These are phyloP conservation scores for Tetragnatha montana DNA, from an alignment of 2,888 invertebrate genomes.

Conservation along the genomic window DNA sequence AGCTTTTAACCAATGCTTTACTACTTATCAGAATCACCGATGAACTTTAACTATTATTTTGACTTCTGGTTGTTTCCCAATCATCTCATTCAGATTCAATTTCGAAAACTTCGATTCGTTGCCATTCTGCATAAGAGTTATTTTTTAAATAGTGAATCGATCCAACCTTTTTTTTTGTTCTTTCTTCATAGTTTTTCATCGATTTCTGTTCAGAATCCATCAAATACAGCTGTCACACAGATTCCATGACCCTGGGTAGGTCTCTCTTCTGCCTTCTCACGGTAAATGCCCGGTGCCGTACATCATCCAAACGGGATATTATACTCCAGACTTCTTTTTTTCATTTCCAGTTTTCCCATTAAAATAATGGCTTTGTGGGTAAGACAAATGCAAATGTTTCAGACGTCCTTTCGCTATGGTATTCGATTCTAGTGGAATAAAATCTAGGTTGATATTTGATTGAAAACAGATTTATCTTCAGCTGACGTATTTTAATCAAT, in stretches of 20 bases:
- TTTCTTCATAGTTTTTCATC: slow-evolving; percentile 18
- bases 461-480: too few relatives aligned
- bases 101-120: not conserved
- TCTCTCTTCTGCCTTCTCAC: not conserved
- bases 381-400: not conserved
- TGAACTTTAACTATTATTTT: too few relatives aligned
- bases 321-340: not conserved
- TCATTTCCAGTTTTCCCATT: not conserved
- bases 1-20: too few relatives aligned
- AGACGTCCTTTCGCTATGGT: not conserved
- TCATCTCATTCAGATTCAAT: not conserved
- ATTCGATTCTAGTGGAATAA: not conserved
- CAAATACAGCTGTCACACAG: slow-evolving; percentile 40
- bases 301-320: not conserved
- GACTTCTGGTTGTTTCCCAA: too few relatives aligned
- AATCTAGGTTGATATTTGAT: too few relatives aligned
- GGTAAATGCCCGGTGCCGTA: not conserved
- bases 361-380: not conserved
- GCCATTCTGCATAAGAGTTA: not conserved
- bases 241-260: slow-evolving; percentile 6
- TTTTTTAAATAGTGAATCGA: slow-evolving; percentile 10
- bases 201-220: slow-evolving; percentile 48
- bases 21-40: too few relatives aligned
- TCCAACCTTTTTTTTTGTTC: slow-evolving; percentile 2
- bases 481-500: too few relatives aligned